Base-by-base conservation (phyloP, 2,113 vertebrate species). In the Indicator maculatus region DNA sequence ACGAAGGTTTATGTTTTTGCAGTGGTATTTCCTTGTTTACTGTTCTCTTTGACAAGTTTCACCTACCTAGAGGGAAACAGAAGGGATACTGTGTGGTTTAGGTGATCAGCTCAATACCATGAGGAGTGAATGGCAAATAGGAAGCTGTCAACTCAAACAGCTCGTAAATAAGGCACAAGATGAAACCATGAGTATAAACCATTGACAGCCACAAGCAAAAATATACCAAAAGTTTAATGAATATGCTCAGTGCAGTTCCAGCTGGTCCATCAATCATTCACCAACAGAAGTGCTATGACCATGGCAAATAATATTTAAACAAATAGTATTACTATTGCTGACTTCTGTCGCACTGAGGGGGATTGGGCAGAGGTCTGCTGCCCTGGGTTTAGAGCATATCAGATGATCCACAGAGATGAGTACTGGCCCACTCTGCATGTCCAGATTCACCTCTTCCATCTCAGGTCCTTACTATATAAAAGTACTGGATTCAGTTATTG, bases 161-260 rank as follows among this genome's bases (percentile, higher is more conserved):
- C 83, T 97, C 86, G 79, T 95, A 95, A 96, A 95, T 93, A 90
- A 95, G 65, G 69, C 60, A 69, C 76, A 78, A 38, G 88, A 90
- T 65, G 85, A 95, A 95, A 90, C 83, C 21, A 36, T 63, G 76
- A 86, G 55, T 81, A 66, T 74, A 72, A 95, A 86, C 70, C 83
- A 94, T 33, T 89, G 74, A 78, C 77, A 95, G 58, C 24, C 45
- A 93, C 65, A 93, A 92, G 80, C 64, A 86, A 86, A 94, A 94
- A 70, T 38, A 77, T 17, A 95, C 77, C 73, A 82, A 92, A 93
- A 89, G 16, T 31, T 75, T 94, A 77, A 85, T 15, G 3, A 88
- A 60, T 83, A 33, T 38, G 65, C 31, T 86, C 50, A 53, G 10
- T 83, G 50, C 61, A 72, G 44, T 91, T 94, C 83, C 88, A 95